Conservation (phyloP, 2,888 invertebrate genomes). For the Eupelmus urozonus region DNA sequence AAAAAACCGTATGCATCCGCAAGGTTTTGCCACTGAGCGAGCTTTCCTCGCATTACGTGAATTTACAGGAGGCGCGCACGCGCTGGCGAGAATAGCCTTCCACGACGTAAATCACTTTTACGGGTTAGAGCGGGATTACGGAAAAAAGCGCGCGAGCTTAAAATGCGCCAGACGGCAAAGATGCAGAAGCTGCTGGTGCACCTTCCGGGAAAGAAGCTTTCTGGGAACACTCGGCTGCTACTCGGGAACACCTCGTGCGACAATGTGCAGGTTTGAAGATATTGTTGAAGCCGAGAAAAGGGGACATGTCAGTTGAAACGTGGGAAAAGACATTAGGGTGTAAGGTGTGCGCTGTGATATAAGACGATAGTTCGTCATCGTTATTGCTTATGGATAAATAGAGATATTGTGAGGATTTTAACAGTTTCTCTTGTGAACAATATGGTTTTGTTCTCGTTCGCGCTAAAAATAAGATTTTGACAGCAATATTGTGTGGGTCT, state of each 20-base stretch:
- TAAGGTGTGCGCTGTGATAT: too few relatives aligned
- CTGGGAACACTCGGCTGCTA: constrained; percentile 28
- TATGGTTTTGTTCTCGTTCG: too few relatives aligned
- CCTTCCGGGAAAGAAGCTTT: constrained; percentile 30
- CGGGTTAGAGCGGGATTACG: constrained; percentile 32
- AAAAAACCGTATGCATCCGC: constrained; percentile 5
- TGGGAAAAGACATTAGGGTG: too few relatives aligned
- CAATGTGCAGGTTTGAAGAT: too few relatives aligned
- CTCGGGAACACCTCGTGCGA: constrained; percentile 12
- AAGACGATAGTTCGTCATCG: too few relatives aligned
- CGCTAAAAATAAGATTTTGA: too few relatives aligned
- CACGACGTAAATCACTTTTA: constrained; percentile 46
- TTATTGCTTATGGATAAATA: too few relatives aligned
- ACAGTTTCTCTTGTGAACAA: too few relatives aligned
- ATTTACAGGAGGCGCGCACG: constrained; percentile 22
- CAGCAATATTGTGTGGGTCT: too few relatives aligned
- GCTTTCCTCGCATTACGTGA: constrained; percentile 33
- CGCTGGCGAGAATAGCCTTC: constrained; percentile 42
- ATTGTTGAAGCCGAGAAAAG: too few relatives aligned
- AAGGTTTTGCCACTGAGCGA: not conserved
- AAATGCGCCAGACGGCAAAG: constrained; percentile 29
- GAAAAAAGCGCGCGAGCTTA: constrained; percentile 40
- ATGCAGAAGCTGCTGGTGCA: not conserved
- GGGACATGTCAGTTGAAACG: too few relatives aligned
- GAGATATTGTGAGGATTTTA: too few relatives aligned